Percentiles rank a stretch among this genome's conserved stretches.
Conservation (phyloP, 1,140 invertebrate species). For the Panonychus citri region DNA sequence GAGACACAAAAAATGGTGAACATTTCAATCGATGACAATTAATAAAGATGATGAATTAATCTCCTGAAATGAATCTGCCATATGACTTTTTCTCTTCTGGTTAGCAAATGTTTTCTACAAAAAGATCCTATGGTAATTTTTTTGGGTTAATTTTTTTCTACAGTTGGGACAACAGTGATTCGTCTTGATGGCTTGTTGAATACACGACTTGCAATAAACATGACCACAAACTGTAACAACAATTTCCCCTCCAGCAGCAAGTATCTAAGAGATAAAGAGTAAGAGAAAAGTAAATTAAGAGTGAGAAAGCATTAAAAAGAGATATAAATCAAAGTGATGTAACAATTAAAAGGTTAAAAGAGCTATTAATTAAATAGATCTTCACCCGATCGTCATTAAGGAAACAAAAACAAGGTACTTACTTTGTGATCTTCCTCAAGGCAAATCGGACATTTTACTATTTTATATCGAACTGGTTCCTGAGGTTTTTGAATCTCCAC, state of each 20-base stretch:
- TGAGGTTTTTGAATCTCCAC: neutral
- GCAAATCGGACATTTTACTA: neutral
- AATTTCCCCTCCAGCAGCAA: neutral
- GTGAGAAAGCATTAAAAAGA: no score
- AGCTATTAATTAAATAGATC: neutral
- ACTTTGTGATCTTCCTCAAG: neutral
- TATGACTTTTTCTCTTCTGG: no score
- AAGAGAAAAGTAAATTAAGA: neutral
- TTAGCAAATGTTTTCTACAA: no score
- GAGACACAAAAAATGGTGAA: no score
- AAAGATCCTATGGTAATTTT: neutral
- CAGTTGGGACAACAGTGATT: neutral
- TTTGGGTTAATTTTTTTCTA: neutral
- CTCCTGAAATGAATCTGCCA: no score
- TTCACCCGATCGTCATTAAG: no score
- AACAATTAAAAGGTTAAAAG: neutral
- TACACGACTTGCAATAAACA: slow-evolving; percentile 1
- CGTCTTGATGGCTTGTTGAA: neutral
- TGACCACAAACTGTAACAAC: neutral
- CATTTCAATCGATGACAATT: no score
- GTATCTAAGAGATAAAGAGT: neutral
- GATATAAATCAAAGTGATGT: no score
- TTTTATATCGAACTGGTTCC: neutral
- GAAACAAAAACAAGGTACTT: neutral
- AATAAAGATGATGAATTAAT: no score